These are phyloP conservation scores for Chrysomela aeneicollis DNA, from an alignment of 2,888 invertebrate genomes.

Conservation along the genomic window DNA sequence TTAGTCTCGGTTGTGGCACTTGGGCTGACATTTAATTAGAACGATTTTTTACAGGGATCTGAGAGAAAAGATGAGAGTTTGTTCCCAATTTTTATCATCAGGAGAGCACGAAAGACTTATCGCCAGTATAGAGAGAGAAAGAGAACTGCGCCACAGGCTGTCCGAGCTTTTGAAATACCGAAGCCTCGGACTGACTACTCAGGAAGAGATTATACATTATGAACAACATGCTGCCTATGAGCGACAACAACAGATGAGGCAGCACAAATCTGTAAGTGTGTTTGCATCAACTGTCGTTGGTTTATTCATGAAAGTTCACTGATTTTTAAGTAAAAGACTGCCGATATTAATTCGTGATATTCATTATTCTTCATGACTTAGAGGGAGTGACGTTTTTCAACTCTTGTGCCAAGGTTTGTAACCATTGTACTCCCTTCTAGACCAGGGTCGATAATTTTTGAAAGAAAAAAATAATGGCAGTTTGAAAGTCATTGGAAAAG, in stretches of 20 bases:
- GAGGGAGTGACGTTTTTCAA: no score
- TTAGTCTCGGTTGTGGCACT: no score
- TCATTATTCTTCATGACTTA: no score
- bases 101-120: slow-evolving; percentile 84
- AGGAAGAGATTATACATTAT: slow-evolving; percentile 87
- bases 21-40: no score
- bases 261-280: slow-evolving; percentile 69
- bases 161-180: slow-evolving; percentile 86
- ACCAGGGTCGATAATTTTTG: no score
- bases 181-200: slow-evolving; percentile 82
- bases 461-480: no score
- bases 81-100: slow-evolving; percentile 88
- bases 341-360: no score
- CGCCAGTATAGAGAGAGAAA: slow-evolving; percentile 81
- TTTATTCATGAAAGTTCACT: no score
- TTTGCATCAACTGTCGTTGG: slow-evolving; percentile 1
- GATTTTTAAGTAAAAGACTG: no score
- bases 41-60: slow-evolving; percentile 72
- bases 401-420: no score
- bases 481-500: no score
- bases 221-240: slow-evolving; percentile 74
- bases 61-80: slow-evolving; percentile 83
- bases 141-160: slow-evolving; percentile 82
- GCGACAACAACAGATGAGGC: slow-evolving; percentile 67
- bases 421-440: no score